A percentile compares a stretch with the other conserved stretches of the same genome.
Conservation (phyloP, 2,888 invertebrate species). For the Oxytorus armatus region DNA sequence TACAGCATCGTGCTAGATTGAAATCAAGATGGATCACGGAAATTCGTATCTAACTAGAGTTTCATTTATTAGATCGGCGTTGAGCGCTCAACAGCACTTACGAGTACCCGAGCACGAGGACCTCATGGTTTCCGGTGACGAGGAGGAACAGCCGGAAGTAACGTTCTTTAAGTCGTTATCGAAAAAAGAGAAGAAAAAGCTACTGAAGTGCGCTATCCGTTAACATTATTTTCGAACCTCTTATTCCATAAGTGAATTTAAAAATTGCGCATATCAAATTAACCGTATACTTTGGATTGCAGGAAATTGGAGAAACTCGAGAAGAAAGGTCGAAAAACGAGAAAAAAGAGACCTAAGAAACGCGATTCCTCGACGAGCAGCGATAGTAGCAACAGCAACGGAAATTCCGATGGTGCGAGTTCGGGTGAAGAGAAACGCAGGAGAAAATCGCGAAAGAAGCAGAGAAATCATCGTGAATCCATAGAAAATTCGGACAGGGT, state of each 20-base stretch:
- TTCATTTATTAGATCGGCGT: constrained; percentile 76
- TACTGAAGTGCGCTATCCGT: constrained; percentile 88
- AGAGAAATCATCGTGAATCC: constrained; percentile 62
- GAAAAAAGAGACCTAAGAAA: constrained; percentile 65
- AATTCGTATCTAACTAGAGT: not conserved
- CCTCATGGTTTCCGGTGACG: constrained; percentile 83
- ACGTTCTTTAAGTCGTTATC: constrained; percentile 93
- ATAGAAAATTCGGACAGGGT: constrained; percentile 34
- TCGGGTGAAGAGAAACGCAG: constrained; percentile 65
- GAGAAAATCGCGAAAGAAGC: constrained; percentile 64
- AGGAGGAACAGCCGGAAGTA: constrained; percentile 88
- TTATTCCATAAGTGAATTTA: no score
- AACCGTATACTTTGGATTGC: constrained; percentile 76
- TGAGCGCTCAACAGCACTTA: constrained; percentile 86
- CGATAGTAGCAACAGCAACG: constrained; percentile 68
- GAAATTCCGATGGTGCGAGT: constrained; percentile 62
- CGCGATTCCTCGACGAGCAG: constrained; percentile 58
- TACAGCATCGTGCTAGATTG: no score
- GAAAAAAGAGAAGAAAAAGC: constrained; percentile 95
- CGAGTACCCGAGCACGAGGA: constrained; percentile 86
- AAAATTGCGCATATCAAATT: no score
- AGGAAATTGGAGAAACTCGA: constrained; percentile 90
- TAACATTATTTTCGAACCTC: constrained; percentile 21
- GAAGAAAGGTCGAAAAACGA: constrained; percentile 66
- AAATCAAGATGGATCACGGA: no score